Percentiles rank a stretch among this genome's conserved stretches.
These are phyloP conservation scores for Spermophilus dauricus DNA, from an alignment of 2,113 vertebrate species.

Conservation along the genomic window DNA sequence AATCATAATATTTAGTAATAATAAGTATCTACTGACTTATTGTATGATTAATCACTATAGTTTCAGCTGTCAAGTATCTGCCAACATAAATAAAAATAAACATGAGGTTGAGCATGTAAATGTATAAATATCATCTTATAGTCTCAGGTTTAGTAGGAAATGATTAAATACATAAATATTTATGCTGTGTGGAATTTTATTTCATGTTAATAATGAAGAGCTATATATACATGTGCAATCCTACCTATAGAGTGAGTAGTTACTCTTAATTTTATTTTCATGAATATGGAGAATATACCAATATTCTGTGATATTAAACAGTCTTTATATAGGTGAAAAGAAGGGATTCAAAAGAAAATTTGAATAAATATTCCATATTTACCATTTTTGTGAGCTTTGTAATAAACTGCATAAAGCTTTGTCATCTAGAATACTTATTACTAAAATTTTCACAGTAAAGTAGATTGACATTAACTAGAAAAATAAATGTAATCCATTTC, in stretches of 20 bases:
- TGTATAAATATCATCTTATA: constrained; percentile 26
- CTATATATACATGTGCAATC: not conserved
- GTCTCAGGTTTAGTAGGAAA: not conserved
- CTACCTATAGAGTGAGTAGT: not conserved
- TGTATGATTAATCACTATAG: not conserved
- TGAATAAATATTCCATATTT: constrained; percentile 46
- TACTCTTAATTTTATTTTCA: constrained; percentile 25
- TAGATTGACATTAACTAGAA: constrained; percentile 11
- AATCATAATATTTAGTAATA: constrained; percentile 45
- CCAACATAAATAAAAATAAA: constrained; percentile 26
- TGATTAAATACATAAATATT: constrained; percentile 33
- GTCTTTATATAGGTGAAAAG: not conserved
- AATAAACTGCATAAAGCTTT: not conserved
- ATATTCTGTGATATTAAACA: constrained; percentile 17
- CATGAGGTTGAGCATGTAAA: not conserved
- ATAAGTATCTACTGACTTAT: not conserved
- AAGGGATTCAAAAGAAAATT: constrained; percentile 24
- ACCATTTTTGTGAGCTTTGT: not conserved
- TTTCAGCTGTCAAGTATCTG: constrained; percentile 22
- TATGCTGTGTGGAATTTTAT: not conserved
- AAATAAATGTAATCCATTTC: constrained; percentile 31
- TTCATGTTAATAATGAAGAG: constrained; percentile 38
- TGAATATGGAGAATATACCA: not conserved
- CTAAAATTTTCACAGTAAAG: constrained; percentile 27
- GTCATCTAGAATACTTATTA: not conserved